Conservation (phyloP, 2,797 vertebrate species). For the Fistularia commersonii region DNA sequence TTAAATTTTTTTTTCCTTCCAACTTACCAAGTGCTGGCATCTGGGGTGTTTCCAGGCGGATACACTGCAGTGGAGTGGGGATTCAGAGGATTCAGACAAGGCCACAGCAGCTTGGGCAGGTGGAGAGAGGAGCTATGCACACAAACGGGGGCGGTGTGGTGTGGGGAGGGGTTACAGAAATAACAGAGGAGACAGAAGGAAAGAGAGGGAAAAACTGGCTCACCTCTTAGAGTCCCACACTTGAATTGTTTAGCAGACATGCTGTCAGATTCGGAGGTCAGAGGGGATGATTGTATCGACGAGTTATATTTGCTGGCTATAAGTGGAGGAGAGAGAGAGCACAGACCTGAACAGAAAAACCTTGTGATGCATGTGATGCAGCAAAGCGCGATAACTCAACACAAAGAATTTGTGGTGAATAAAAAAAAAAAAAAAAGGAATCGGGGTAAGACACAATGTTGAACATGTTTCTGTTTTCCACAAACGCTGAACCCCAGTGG, state of each 20-base stretch:
- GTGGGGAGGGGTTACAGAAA: not conserved
- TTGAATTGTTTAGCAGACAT: slow-evolving; percentile 59
- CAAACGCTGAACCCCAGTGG: not conserved
- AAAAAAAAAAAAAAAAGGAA: too few species aligned
- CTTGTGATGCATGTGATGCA: slow-evolving; percentile 33
- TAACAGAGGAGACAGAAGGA: not conserved
- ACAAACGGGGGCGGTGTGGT: slow-evolving; percentile 15
- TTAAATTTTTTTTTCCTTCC: too few species aligned
- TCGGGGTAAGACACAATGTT: slow-evolving; percentile 24
- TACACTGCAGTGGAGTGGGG: slow-evolving; percentile 74
- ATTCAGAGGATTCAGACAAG: slow-evolving; percentile 74
- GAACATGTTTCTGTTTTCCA: slow-evolving; percentile 27
- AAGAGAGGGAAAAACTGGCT: slow-evolving; percentile 16
- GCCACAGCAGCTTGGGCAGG: slow-evolving; percentile 71
- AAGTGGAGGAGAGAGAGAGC: slow-evolving; percentile 48
- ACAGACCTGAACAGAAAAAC: slow-evolving; percentile 28
- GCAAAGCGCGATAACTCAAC: slow-evolving; percentile 45
- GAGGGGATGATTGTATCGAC: slow-evolving; percentile 56
- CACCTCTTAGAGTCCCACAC: slow-evolving; percentile 22
- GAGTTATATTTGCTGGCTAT: slow-evolving; percentile 44
- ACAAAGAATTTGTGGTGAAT: slow-evolving; percentile 10
- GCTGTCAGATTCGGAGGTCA: slow-evolving; percentile 62
- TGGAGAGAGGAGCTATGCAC: slow-evolving; percentile 63
- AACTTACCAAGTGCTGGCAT: slow-evolving; percentile 69
- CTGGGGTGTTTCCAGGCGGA: slow-evolving; percentile 78